Evolutionary conservation across 2,888 invertebrate genomes (phyloP).

Genomic region (Neoitamus cyanurus): DNA sequence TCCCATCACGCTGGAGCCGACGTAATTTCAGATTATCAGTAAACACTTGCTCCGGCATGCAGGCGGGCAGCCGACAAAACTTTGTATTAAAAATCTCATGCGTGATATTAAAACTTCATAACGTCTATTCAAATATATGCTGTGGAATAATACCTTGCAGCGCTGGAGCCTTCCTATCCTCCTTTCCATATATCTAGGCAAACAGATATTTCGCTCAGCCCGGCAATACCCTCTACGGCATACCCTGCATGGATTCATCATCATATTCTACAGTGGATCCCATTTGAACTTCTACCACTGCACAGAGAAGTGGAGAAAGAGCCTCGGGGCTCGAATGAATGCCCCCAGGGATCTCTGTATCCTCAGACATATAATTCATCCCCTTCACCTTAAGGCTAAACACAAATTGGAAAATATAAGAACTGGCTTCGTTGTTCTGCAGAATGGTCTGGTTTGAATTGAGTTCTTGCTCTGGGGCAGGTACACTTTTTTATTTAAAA

Average conservation of each 20-base stretch:
- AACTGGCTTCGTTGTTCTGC: constrained; percentile 56
- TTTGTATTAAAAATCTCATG: constrained; percentile 52
- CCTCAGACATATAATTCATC: constrained; percentile 57
- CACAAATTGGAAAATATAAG: constrained; percentile 58
- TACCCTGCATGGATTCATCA: constrained; percentile 43
- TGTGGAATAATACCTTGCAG: constrained; percentile 55
- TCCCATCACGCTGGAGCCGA: background rate
- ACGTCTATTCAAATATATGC: constrained; percentile 56
- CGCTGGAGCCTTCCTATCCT: constrained; percentile 53
- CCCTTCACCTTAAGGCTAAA: constrained; percentile 55
- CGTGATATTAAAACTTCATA: constrained; percentile 56
- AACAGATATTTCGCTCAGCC: constrained; percentile 42
- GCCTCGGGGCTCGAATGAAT: constrained; percentile 38
- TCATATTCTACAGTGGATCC: constrained; percentile 43
- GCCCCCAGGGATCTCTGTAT: constrained; percentile 51
- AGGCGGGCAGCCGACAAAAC: background rate
- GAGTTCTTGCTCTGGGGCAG: constrained; percentile 42
- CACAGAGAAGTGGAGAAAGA: constrained; percentile 21
- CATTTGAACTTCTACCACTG: constrained; percentile 42
- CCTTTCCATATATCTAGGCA: constrained; percentile 46
- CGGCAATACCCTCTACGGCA: constrained; percentile 29
- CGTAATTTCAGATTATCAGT: constrained; percentile 38
- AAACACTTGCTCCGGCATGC: background rate
- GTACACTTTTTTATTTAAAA: constrained; percentile 32
- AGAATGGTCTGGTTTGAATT: constrained; percentile 48